These are phyloP conservation scores for Plagodis dolabraria DNA, from an alignment of 2,888 invertebrate genomes.

Conservation along the genomic window DNA sequence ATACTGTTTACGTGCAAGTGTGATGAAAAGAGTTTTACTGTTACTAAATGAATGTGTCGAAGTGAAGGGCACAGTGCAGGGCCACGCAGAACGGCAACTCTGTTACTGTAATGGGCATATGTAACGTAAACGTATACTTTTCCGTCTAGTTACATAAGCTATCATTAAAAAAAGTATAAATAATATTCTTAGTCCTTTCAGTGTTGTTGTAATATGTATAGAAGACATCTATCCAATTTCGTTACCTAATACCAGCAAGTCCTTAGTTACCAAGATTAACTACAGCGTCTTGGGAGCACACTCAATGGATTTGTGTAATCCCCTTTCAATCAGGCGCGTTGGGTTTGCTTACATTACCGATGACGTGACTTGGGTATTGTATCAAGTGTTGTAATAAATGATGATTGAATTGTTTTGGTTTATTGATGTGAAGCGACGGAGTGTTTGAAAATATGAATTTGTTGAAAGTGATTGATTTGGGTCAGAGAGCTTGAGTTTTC, in stretches of 20 bases:
- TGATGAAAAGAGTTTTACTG: too few relatives aligned
- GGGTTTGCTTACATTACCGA: slow-evolving; percentile 36
- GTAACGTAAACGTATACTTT: too few relatives aligned
- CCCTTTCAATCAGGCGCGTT: slow-evolving; percentile 35
- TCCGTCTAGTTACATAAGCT: too few relatives aligned
- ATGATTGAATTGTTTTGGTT: slow-evolving; percentile 14
- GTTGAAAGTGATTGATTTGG: background rate
- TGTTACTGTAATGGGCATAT: too few relatives aligned
- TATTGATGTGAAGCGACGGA: background rate
- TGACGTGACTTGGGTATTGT: slow-evolving; percentile 34
- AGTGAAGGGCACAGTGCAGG: too few relatives aligned
- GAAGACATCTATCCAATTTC: slow-evolving; percentile 16
- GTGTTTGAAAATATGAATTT: background rate
- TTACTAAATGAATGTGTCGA: too few relatives aligned
- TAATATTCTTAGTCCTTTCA: background rate
- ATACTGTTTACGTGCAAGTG: too few relatives aligned
- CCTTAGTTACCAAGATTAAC: slow-evolving; percentile 22
- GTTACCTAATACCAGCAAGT: slow-evolving; percentile 11
- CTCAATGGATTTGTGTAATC: slow-evolving; percentile 36
- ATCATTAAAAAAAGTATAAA: too few relatives aligned
- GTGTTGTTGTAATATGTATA: too few relatives aligned
- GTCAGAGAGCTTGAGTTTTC: too few relatives aligned
- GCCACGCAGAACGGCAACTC: too few relatives aligned
- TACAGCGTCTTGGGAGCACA: slow-evolving; percentile 17
- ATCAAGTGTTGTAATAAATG: slow-evolving; percentile 1